Evolutionary conservation across 2,888 invertebrate species (phyloP).

Genomic region (Diarsia dahlii): DNA sequence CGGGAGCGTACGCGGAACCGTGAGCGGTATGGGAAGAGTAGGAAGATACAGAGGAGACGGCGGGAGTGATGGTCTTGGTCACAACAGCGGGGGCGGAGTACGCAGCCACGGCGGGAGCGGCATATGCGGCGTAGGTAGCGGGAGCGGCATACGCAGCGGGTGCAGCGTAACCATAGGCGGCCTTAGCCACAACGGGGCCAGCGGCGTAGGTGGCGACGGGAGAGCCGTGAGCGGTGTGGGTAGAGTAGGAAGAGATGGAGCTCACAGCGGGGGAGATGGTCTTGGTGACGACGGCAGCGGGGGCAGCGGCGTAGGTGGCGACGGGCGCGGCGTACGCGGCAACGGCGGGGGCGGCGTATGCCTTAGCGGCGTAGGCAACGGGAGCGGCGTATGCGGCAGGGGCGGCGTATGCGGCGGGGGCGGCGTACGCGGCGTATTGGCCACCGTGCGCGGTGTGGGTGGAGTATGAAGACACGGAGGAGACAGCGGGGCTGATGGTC

Average conservation of each 20-base stretch:
- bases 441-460: constrained; percentile 72
- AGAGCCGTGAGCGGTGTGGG: constrained; percentile 73
- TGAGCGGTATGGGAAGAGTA: constrained; percentile 73
- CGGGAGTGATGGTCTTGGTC: constrained; percentile 68
- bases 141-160: constrained; percentile 72
- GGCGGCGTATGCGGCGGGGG: constrained; percentile 72
- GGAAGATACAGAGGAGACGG: constrained; percentile 81
- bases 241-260: constrained; percentile 83
- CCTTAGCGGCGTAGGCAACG: constrained; percentile 64
- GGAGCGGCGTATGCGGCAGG: constrained; percentile 54
- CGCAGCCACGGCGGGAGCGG: constrained; percentile 62
- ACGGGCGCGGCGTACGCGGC: constrained; percentile 54
- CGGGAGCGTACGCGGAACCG: constrained; percentile 81
- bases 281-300: constrained; percentile 59
- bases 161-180: constrained; percentile 76
- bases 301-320: constrained; percentile 80
- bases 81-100: constrained; percentile 73
- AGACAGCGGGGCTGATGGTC: constrained; percentile 81
- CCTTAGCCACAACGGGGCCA: constrained; percentile 75
- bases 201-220: constrained; percentile 71
- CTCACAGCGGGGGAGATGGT: constrained; percentile 73
- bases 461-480: constrained; percentile 76
- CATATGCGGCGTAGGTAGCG: constrained; percentile 68
- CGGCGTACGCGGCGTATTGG: constrained; percentile 73
- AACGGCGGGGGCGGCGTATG: constrained; percentile 65